Conservation (phyloP, 2,113 vertebrate genomes). For the Caracal caracal region DNA sequence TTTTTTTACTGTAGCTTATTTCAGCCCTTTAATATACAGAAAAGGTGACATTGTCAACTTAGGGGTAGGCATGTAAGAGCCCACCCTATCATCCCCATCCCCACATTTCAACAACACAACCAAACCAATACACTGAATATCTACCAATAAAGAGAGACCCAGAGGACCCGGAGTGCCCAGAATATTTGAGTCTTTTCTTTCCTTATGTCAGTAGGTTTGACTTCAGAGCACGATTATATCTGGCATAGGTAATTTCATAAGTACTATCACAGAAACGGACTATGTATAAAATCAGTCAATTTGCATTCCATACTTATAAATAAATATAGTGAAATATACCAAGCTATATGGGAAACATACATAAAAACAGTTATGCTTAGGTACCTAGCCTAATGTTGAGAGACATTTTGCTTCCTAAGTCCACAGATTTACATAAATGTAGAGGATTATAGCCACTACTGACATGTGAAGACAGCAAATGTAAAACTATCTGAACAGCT, state of each 20-base stretch:
- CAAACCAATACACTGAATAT: not conserved
- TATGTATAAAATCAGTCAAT: not conserved
- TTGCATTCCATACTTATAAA: not conserved
- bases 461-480: not conserved
- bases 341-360: not conserved
- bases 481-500: not conserved
- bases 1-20: not conserved
- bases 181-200: not conserved
- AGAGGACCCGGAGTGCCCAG: not conserved
- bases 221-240: not conserved
- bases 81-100: not conserved
- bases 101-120: not conserved
- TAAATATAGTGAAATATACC: not conserved
- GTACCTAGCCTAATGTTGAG: not conserved
- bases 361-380: not conserved
- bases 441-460: not conserved
- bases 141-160: not conserved
- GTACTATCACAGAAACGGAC: not conserved
- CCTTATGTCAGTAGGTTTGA: not conserved
- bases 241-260: not conserved
- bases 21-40: not conserved
- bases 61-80: not conserved
- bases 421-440: not conserved
- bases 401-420: constrained; percentile 16
- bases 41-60: not conserved